Evolutionary conservation across 2,113 vertebrate genomes (phyloP), one percentile per base, ranked within the genome.

Genomic region (Callipepla squamata): DNA sequence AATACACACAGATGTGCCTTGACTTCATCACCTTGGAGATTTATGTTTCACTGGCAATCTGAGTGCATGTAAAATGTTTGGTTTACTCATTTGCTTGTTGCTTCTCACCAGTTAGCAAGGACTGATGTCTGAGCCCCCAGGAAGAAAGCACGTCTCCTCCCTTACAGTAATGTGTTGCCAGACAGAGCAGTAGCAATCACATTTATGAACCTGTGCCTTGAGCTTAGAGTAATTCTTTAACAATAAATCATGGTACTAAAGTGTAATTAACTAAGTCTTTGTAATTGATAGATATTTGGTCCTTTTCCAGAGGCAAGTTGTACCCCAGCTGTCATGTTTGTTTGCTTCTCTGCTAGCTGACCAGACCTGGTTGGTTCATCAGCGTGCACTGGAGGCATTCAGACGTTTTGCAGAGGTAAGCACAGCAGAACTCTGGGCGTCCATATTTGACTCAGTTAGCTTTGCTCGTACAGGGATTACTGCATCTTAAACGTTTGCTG

Each of bases 391-490:
- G 89, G 99, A 99, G 93, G 98, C 98, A 1, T 99, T 99, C 92
- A 98, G 98, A 38, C 96, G 80, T 8, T 99, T 99, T 97, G 99
- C 99, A 75, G 98, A 99, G 98, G 99, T 99, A 95, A 90, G 87
- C 51, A 22, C 3, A 72, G 87, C 72, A 61, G 53, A 44, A 4
- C 36, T 36, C 59, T 47, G 42, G 22, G 4, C 55, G 26, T 48
- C 3, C 1, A 7, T 11, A 17, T 68, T 58, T 42, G 8, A 62
- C 57, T 67, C 50, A 74, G 21, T 38, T 80, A 51, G 10, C n/a
- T 80, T 75, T 20, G 45, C 1, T 12, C 30, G 23, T 55, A 47
- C 25, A 47, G 28, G 50, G 44, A 25, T 62, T 76, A 21, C 72
- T 42, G 28, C 9, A 4, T 59, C 67, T 50, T 57, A 50, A 68